Evolutionary conservation across 2,888 invertebrate species (phyloP), one percentile per base, ranked within the genome.

Genomic region (Idaea biselata): DNA sequence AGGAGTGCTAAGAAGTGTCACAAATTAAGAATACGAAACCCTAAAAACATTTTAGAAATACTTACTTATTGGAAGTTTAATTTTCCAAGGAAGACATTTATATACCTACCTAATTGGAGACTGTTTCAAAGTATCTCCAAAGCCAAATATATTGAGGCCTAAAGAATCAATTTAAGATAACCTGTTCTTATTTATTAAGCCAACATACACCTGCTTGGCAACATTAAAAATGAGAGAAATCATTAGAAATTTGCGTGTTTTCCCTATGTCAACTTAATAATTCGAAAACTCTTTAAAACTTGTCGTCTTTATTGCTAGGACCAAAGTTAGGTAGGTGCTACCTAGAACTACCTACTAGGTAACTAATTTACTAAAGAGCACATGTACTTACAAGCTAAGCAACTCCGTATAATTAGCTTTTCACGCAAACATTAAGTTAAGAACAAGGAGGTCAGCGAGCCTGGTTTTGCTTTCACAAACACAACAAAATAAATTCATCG

Each of bases 401-500:
- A 57, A 54, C 18, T 55, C 54, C 55, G 16, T 55, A 55, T 16
- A 44, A 55, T 55, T 83, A 86, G 82, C 84, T 88, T 87, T 89
- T 87, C 88, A 86, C 87, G 87, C 86, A 86, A 87, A 87, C 86
- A 80, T 83, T 84, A 80, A 83, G 83, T 82, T 80, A 77, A 73
- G 74, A 80, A 75, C 87, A 91, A 91, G 88, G 89, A 87, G 91
- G 92, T 90, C 91, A 91, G 79, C 77, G 81, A 84, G 85, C 84
- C 88, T 80, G 81, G 88, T 88, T 87, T 86, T 87, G 91, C 91
- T 91, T 92, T 92, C 91, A 91, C 91, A 91, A 91, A 91, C 83
- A 90, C 86, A 87, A 89, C 89, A 86, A 91, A 92, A 91, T 91
- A 90, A 91, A 92, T 92, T 91, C 92, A 87, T 87, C 86, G 89